Evolutionary conservation across 2,113 vertebrate species (phyloP).

Genomic region (human): DNA sequence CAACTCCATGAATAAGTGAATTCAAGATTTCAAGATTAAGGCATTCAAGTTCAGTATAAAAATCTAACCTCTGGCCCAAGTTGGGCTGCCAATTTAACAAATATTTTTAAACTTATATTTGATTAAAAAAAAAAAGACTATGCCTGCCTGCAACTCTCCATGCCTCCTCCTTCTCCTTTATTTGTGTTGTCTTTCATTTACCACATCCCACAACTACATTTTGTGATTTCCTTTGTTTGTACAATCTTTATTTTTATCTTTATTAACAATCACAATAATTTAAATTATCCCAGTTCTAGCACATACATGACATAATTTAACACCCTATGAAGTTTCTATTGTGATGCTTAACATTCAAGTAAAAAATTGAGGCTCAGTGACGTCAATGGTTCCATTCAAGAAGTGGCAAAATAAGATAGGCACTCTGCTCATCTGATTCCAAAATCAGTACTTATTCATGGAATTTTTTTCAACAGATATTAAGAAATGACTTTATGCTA

Average conservation of each 20-base stretch:
- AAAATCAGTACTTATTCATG: not conserved
- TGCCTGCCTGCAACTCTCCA: not conserved
- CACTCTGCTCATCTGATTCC: not conserved
- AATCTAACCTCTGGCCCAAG: conserved; percentile 55
- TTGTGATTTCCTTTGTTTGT: conserved; percentile 17
- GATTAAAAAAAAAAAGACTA: not conserved
- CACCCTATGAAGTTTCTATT: not conserved
- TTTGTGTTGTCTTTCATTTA: not conserved
- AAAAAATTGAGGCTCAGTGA: conserved; percentile 2
- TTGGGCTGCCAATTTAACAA: conserved; percentile 22
- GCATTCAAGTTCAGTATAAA: conserved; percentile 48
- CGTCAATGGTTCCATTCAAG: not conserved
- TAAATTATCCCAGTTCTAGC: not conserved
- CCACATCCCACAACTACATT: conserved; percentile 4
- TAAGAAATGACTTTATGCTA: not conserved
- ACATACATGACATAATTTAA: conserved; percentile 14
- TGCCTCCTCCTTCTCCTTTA: not conserved
- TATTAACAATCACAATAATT: not conserved
- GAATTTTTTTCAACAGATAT: not conserved
- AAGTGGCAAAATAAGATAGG: not conserved
- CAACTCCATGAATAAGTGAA: conserved; percentile 35
- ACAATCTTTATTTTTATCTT: not conserved
- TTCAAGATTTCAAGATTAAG: conserved; percentile 58
- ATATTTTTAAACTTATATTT: conserved; percentile 37
- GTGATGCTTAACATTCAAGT: conserved; percentile 16